Conservation (phyloP, 2,797 vertebrate genomes). For the Phalloptychus januarius region DNA sequence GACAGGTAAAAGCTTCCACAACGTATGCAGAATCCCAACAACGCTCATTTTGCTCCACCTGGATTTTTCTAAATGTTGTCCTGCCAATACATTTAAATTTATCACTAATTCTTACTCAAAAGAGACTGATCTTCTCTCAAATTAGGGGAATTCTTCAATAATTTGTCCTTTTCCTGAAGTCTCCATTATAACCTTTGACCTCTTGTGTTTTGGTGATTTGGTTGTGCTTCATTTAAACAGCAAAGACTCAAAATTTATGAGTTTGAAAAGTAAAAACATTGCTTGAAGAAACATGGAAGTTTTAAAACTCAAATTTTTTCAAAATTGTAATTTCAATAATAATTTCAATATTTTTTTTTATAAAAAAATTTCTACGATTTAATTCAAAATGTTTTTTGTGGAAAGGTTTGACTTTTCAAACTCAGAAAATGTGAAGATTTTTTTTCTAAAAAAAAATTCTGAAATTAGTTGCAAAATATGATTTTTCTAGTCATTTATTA, state of each 20-base stretch:
- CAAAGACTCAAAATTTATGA: neutral
- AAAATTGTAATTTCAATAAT: no score
- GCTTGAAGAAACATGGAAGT: no score
- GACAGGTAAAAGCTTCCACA: slow-evolving; percentile 82
- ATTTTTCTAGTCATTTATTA: no score
- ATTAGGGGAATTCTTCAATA: neutral
- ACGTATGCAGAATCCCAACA: neutral
- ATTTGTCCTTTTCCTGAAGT: neutral
- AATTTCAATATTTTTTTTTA: no score
- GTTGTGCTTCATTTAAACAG: neutral
- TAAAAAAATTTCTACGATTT: no score
- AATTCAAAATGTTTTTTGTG: no score
- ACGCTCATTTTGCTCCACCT: neutral
- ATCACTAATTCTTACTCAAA: neutral
- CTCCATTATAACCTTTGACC: neutral
- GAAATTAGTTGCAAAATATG: no score
- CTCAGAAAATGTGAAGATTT: no score
- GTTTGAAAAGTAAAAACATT: no score
- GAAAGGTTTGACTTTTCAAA: no score
- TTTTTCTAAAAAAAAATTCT: no score
- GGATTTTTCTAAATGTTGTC: neutral
- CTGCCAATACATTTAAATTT: neutral
- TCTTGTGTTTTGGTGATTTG: neutral
- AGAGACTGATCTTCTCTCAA: neutral
- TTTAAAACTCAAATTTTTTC: no score